Evolutionary conservation across 2,888 invertebrate species (phyloP), one percentile per base, ranked within the genome.

Genomic region (Gortyna flavago): DNA sequence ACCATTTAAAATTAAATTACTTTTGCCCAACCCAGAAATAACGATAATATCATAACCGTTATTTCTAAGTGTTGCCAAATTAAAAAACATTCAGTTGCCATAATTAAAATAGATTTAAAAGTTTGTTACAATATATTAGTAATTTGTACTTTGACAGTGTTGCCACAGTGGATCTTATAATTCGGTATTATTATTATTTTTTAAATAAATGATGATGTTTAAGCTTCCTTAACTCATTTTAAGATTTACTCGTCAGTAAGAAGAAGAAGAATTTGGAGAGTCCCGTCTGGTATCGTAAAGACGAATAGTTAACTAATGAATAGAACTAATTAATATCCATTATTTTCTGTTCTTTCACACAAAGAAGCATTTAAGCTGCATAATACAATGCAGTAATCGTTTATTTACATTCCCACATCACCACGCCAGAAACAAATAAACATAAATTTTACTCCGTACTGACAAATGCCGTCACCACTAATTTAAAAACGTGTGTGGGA

Each of bases 341-440:
- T 13, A 29, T 21, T 38, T 38, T 16, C 9, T n/a, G 29, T 48
- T 32, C 2, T 65, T 18, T n/a, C 59, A 16, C 35, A 54, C 41
- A 67, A 61, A 35, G 4, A 57, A 61, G 5, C 29, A 35, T 65
- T 51, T 64, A 38, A 25, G 5, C 9, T 29, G 16, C 38, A 38
- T 32, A 81, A 66, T 25, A 35, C 64, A 80, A 73, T 75, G 64
- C 71, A 72, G 54, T 41, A 64, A 57, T 69, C 54, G 29, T 80
- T 76, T 83, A 72, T 83, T 83, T 81, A 68, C 16, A 72, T 62
- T 81, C 65, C 70, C 69, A 84, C 72, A 64, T 78, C 71, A 85
- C 32, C 62, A 62, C 41, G 78, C 59, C 83, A 79, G 62, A 72
- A 67, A 82, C 83, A 75, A 71, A 84, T 70, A 61, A 54, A 69